phyloP scores from a whole-genome alignment of 64 coral and sea anemone species.

The Astreopora myriophthalma region DNA sequence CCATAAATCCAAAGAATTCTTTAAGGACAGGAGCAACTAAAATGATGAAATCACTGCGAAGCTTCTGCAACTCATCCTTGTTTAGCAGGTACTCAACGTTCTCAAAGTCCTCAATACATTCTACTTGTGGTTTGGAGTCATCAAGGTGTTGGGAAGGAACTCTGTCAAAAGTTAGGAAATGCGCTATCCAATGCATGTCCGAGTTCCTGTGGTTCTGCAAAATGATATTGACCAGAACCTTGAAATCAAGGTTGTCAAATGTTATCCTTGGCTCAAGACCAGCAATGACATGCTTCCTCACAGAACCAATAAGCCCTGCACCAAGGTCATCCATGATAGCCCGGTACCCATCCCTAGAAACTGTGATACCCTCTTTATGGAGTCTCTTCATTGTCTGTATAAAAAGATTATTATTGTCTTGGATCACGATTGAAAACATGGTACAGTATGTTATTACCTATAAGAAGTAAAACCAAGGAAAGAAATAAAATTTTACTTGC shows the following conservation, averaged over 20 bases:
- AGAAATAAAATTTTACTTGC: too few relatives aligned
- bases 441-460: too few relatives aligned
- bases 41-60: background rate
- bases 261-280: slow-evolving; percentile 14
- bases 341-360: slow-evolving; percentile 35
- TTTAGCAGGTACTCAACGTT: slow-evolving; percentile 59
- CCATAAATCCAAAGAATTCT: slow-evolving; percentile 22
- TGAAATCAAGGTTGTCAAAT: slow-evolving; percentile 61
- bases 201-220: slow-evolving; percentile 49
- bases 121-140: slow-evolving; percentile 48
- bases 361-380: slow-evolving; percentile 5
- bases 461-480: too few relatives aligned
- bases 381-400: slow-evolving; percentile 45
- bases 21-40: background rate
- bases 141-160: slow-evolving; percentile 53
- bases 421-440: too few relatives aligned
- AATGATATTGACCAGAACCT: slow-evolving; percentile 60
- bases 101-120: slow-evolving; percentile 30
- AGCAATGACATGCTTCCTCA: slow-evolving; percentile 16
- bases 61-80: slow-evolving; percentile 33
- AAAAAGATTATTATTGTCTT: background rate
- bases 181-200: slow-evolving; percentile 67
- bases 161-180: slow-evolving; percentile 61
- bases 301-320: slow-evolving; percentile 7
- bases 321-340: slow-evolving; percentile 63